These are phyloP conservation scores for Eumaeus atala DNA, from an alignment of 1,140 invertebrate genomes.

Conservation along the genomic window DNA sequence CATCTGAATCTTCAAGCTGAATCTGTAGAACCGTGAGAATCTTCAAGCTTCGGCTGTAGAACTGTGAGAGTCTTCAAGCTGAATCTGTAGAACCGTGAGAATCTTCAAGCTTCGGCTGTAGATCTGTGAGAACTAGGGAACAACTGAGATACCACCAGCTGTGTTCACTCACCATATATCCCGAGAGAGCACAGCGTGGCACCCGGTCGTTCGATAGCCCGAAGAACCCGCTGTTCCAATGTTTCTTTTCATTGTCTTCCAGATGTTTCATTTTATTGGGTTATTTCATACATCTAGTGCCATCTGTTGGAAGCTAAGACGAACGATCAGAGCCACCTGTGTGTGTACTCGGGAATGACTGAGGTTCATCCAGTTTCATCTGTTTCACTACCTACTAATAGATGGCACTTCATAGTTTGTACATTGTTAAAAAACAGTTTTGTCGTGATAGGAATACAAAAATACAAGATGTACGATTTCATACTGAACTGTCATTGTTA, in stretches of 20 bases:
- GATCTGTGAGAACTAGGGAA: constrained; percentile 71
- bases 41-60: too few relatives aligned
- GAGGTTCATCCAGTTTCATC: not conserved
- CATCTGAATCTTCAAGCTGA: too few relatives aligned
- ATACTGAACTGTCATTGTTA: too few relatives aligned
- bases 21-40: too few relatives aligned
- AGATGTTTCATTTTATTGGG: too few relatives aligned
- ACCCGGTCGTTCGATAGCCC: constrained; percentile 82
- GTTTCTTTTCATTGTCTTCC: constrained; percentile 49
- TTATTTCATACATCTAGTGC: too few relatives aligned
- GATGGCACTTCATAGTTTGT: constrained; percentile 29
- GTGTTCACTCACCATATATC: constrained; percentile 91
- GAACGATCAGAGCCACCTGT: constrained; percentile 24
- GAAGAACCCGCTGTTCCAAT: constrained; percentile 29
- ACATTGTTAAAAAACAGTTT: too few relatives aligned
- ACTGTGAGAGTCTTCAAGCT: constrained; percentile 5
- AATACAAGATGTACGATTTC: too few relatives aligned
- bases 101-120: too few relatives aligned
- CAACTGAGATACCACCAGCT: constrained; percentile 98
- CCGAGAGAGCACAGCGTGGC: constrained; percentile 95
- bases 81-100: constrained; percentile 27
- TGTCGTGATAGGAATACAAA: too few relatives aligned
- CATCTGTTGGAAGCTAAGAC: not conserved
- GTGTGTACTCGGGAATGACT: not conserved
- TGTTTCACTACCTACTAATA: constrained; percentile 20